Conservation (phyloP, 2,113 vertebrate species). For the Cnemophilus loriae region DNA sequence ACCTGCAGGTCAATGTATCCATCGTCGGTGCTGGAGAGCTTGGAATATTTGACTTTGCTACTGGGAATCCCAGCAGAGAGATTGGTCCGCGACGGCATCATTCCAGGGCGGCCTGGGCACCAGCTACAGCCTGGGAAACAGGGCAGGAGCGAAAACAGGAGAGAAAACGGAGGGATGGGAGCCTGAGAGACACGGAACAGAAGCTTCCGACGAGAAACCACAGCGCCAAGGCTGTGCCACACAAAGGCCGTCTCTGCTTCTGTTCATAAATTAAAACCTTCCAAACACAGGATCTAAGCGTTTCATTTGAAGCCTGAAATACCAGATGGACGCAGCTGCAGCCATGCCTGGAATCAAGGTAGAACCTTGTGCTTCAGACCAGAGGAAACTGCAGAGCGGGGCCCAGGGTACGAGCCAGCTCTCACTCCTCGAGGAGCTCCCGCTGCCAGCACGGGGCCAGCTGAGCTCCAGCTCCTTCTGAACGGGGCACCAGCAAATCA, state of each 20-base stretch:
- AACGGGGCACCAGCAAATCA: background rate
- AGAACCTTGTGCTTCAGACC: background rate
- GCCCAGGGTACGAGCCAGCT: background rate
- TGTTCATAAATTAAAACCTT: background rate
- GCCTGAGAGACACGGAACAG: fast-evolving
- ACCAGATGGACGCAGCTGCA: background rate
- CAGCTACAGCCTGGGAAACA: constrained; percentile 37
- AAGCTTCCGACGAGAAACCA: background rate
- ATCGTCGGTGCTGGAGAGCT: constrained; percentile 87
- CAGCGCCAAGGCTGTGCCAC: background rate
- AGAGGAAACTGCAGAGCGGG: background rate
- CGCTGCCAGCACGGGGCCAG: background rate
- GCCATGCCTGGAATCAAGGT: background rate
- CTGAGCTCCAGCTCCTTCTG: background rate
- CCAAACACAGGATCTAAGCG: background rate
- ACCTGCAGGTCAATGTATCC: constrained; percentile 98
- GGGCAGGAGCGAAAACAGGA: background rate
- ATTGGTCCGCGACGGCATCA: constrained; percentile 84
- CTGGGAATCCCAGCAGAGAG: constrained; percentile 74
- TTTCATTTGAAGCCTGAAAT: background rate
- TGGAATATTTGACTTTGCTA: constrained; percentile 90
- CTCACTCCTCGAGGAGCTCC: fast-evolving
- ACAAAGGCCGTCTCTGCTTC: background rate
- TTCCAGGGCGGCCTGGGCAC: constrained; percentile 11
- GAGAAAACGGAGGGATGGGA: background rate